Conservation (phyloP, 2,113 vertebrate species). For the Thamnophis sirtalis region DNA sequence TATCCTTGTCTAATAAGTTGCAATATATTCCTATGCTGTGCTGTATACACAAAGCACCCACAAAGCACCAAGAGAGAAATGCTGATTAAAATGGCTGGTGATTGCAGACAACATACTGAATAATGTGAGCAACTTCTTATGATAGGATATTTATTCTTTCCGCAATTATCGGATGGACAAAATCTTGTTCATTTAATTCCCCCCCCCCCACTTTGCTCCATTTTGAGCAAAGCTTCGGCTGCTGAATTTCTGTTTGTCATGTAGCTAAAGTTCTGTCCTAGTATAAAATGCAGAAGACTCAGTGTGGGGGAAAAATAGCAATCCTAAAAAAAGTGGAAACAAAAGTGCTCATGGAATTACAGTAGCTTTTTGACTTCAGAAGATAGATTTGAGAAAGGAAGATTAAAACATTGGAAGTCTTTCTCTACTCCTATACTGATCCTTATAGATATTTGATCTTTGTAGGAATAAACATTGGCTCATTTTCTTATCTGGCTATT, state of each 20-base stretch:
- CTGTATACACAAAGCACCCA: neutral
- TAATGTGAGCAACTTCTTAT: neutral
- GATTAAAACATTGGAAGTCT: neutral
- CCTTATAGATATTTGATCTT: neutral
- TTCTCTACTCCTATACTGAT: neutral
- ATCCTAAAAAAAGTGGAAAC: neutral
- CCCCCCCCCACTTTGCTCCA: neutral
- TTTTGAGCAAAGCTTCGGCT: neutral
- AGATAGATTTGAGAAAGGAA: neutral
- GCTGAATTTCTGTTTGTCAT: neutral
- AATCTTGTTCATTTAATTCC: neutral
- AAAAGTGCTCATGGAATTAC: neutral
- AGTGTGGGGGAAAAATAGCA: neutral
- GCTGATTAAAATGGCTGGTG: neutral
- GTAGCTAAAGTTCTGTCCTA: neutral
- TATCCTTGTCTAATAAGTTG: accelerated
- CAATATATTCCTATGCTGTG: accelerated
- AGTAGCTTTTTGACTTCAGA: neutral
- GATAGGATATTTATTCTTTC: neutral
- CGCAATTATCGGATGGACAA: neutral
- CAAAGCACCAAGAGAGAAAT: neutral
- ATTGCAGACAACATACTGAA: neutral
- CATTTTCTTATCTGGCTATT: neutral
- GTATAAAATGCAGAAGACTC: neutral
- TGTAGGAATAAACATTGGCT: neutral